These are phyloP conservation scores for Girardia tigrina DNA, from an alignment of 2,888 invertebrate species.

Conservation along the genomic window DNA sequence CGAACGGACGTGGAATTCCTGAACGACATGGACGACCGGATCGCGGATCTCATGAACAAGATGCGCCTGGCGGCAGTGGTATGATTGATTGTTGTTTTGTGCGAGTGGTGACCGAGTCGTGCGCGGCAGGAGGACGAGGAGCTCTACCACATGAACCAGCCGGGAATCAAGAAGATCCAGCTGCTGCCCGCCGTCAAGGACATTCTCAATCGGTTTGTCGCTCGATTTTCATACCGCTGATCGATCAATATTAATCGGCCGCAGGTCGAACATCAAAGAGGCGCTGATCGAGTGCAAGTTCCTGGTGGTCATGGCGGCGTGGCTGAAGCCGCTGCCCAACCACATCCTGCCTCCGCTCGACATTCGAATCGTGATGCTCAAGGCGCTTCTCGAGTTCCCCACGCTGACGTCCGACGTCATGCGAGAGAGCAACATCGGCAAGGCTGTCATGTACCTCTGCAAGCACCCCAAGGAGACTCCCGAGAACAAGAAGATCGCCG, in stretches of 20 bases:
- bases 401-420: slow-evolving; percentile 71
- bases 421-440: slow-evolving; percentile 89
- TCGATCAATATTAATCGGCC: slow-evolving; percentile 13
- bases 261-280: background rate
- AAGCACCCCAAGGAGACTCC: slow-evolving; percentile 95
- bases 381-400: slow-evolving; percentile 62
- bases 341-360: slow-evolving; percentile 82
- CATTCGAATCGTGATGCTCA: slow-evolving; percentile 72
- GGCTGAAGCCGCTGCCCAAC: slow-evolving; percentile 95
- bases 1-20: slow-evolving; percentile 78
- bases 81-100: slow-evolving; percentile 34
- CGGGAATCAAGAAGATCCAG: slow-evolving; percentile 77
- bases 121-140: slow-evolving; percentile 77
- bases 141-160: slow-evolving; percentile 66
- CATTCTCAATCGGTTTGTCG: slow-evolving; percentile 70
- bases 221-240: background rate
- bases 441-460: slow-evolving; percentile 96
- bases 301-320: slow-evolving; percentile 59
- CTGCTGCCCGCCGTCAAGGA: slow-evolving; percentile 76
- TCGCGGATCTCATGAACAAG: slow-evolving; percentile 71
- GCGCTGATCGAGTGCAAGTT: slow-evolving; percentile 86
- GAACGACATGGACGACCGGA: slow-evolving; percentile 93
- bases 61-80: slow-evolving; percentile 81
- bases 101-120: too few species aligned
- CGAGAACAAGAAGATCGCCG: slow-evolving; percentile 73